Conservation (phyloP, 2,888 invertebrate species). For the Phania funesta region DNA sequence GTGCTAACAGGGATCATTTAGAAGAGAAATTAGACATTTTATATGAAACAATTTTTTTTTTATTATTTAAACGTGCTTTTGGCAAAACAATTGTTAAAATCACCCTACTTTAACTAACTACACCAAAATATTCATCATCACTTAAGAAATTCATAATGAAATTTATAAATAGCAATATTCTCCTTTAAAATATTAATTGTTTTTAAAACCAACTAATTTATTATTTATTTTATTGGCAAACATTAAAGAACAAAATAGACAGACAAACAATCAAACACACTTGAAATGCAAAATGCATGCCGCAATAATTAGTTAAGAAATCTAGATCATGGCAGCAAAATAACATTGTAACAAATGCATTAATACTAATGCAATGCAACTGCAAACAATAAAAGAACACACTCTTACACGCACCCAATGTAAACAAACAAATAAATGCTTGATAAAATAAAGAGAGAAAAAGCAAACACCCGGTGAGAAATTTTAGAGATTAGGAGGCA, state of each 20-base stretch:
- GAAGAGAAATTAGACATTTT: no score
- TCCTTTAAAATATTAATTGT: no score
- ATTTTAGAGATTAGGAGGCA: not conserved
- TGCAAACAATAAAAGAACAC: constrained; percentile 23
- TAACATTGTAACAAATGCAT: constrained; percentile 72
- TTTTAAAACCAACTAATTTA: not conserved
- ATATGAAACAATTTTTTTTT: no score
- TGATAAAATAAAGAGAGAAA: not conserved
- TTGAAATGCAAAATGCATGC: constrained; percentile 67
- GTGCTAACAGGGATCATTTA: no score
- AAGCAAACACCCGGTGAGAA: constrained; percentile 15
- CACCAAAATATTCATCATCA: no score
- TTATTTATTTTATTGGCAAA: constrained; percentile 56
- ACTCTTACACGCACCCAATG: not conserved
- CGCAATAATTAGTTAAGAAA: constrained; percentile 74
- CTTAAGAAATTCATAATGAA: no score
- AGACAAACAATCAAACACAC: constrained; percentile 41
- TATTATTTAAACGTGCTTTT: no score
- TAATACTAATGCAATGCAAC: constrained; percentile 29
- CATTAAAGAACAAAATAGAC: constrained; percentile 7
- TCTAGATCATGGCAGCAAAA: constrained; percentile 76
- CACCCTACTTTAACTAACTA: no score
- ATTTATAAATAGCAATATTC: no score
- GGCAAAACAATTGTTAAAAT: no score
- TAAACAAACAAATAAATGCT: not conserved